Conservation (phyloP, 2,888 invertebrate species). For the Drosophila eohydei region DNA sequence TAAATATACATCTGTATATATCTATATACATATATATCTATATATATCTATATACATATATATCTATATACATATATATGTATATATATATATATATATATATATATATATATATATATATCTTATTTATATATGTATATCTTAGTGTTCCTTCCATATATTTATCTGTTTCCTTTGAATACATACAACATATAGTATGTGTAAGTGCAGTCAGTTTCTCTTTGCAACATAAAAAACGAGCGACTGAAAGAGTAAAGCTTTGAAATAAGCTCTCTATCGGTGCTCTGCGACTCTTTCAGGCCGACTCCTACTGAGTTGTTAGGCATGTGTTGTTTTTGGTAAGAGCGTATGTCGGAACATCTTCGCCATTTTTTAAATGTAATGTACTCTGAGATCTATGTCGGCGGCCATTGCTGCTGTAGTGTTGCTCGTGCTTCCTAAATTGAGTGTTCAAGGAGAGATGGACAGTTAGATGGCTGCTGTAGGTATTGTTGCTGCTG, state of each 20-base stretch:
- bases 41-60: too few species aligned
- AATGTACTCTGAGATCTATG: slow-evolving; percentile 44
- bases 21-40: too few species aligned
- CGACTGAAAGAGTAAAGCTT: slow-evolving; percentile 2
- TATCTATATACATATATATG: too few species aligned
- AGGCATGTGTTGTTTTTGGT: slow-evolving; percentile 6
- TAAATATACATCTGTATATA: background rate
- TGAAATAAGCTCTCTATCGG: background rate
- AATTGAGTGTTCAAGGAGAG: slow-evolving; percentile 60
- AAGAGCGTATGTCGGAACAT: slow-evolving; percentile 18
- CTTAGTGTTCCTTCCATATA: background rate
- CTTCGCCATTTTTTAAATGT: slow-evolving; percentile 17
- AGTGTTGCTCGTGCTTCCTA: slow-evolving; percentile 36
- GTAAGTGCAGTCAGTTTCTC: background rate
- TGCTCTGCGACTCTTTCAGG: slow-evolving; percentile 21
- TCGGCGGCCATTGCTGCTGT: slow-evolving; percentile 30
- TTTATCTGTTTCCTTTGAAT: background rate
- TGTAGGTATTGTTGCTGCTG: slow-evolving; percentile 33
- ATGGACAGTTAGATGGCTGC: slow-evolving; percentile 69
- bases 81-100: background rate
- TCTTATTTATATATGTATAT: background rate
- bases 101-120: background rate
- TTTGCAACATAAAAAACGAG: background rate
- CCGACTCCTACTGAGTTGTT: slow-evolving; percentile 5
- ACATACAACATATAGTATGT: background rate